These are phyloP conservation scores for Noctuana brunneofusca DNA, from an alignment of 2,888 invertebrate genomes.

Conservation along the genomic window DNA sequence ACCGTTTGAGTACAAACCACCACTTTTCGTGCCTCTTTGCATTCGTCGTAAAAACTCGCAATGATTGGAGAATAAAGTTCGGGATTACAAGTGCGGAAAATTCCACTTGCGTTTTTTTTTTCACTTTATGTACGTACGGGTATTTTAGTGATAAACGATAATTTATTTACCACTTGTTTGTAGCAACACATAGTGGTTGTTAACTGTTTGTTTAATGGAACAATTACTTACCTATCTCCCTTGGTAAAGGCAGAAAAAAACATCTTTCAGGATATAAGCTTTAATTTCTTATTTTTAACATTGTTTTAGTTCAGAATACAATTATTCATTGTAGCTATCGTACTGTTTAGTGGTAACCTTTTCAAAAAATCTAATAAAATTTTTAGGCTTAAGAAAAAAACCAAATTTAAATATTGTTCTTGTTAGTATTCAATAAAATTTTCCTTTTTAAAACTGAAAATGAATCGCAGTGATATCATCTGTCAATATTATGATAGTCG, in stretches of 20 bases:
- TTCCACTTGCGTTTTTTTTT: neutral
- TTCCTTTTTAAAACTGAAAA: neutral
- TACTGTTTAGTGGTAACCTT: no score
- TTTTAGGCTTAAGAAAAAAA: no score
- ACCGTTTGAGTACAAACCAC: neutral
- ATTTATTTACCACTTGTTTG: no score
- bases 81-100: neutral
- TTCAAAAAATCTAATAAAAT: no score
- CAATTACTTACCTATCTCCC: no score
- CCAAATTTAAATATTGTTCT: no score
- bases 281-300: neutral
- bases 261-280: neutral
- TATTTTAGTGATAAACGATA: neutral
- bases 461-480: slow-evolving; percentile 10
- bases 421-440: no score
- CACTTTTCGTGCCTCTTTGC: neutral
- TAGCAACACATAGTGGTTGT: neutral
- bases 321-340: no score
- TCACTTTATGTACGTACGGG: neutral
- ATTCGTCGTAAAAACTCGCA: slow-evolving; percentile 8
- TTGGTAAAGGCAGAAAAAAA: neutral
- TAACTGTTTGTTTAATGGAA: neutral
- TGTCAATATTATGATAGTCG: slow-evolving; percentile 21
- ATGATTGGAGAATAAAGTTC: slow-evolving; percentile 6
- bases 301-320: no score